Evolutionary conservation across 2,797 vertebrate genomes (phyloP).

Genomic region (Neoniphon sammara): DNA sequence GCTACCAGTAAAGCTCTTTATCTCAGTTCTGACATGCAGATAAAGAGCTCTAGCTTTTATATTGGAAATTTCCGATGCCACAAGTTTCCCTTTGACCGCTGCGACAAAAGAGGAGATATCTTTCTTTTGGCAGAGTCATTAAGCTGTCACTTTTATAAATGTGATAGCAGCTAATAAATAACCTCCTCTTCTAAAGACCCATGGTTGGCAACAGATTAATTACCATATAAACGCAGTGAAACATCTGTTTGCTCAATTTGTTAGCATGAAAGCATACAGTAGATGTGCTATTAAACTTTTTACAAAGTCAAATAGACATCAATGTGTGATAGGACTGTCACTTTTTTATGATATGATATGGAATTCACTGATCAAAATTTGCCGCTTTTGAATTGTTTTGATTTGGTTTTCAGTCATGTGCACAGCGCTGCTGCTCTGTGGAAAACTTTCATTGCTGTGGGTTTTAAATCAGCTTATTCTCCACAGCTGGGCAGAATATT

Average conservation of each 20-base stretch:
- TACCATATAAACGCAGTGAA: constrained; percentile 32
- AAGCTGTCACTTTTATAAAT: constrained; percentile 23
- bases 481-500: background rate
- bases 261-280: constrained; percentile 31
- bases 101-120: background rate
- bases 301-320: constrained; percentile 31
- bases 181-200: constrained; percentile 50
- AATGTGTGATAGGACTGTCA: constrained; percentile 5
- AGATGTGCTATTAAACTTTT: constrained; percentile 21
- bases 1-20: constrained; percentile 22
- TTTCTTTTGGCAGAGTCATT: constrained; percentile 21
- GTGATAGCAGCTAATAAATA: constrained; percentile 56
- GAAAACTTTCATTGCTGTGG: background rate
- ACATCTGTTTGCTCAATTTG: constrained; percentile 31
- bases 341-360: constrained; percentile 1
- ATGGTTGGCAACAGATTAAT: constrained; percentile 43
- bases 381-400: background rate
- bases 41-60: constrained; percentile 8
- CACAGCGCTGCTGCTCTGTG: no score
- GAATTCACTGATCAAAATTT: no score
- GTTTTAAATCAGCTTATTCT: background rate
- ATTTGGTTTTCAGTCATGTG: no score
- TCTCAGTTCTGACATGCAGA: constrained; percentile 14
- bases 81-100: constrained; percentile 8
- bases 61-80: background rate